Evolutionary conservation across 1,140 invertebrate genomes (phyloP).

Genomic region (Euglossa dilemma): DNA sequence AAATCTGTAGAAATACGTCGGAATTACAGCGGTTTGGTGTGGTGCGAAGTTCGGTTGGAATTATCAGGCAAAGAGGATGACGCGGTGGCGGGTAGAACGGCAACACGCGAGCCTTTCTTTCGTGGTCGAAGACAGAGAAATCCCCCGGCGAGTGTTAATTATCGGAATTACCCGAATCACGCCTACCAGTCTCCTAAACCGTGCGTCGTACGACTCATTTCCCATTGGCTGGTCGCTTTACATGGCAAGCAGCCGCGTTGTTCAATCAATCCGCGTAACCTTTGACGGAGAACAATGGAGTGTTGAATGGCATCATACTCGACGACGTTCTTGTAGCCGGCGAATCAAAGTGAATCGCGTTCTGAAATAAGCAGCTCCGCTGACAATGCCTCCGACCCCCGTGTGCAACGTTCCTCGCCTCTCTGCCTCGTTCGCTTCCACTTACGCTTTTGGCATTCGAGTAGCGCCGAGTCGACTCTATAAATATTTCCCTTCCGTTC

Average conservation of each 20-base stretch:
- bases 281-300: constrained; percentile 32
- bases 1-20: no score
- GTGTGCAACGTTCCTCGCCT: neutral
- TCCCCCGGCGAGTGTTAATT: neutral
- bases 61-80: no score
- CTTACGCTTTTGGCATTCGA: neutral
- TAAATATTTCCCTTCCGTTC: neutral
- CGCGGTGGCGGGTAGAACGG: no score
- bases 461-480: no score
- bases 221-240: neutral
- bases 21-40: no score
- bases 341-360: constrained; percentile 25
- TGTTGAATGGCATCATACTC: constrained; percentile 35
- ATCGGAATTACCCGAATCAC: neutral
- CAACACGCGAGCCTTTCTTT: neutral
- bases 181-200: neutral
- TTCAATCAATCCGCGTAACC: constrained; percentile 30
- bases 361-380: constrained; percentile 47
- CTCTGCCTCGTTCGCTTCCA: no score
- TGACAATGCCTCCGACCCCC: neutral
- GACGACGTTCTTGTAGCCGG: constrained; percentile 40
- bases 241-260: neutral
- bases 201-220: neutral
- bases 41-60: no score
- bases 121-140: neutral